Conservation (phyloP, 1,140 invertebrate species). For the Zaprionus kolodkinae region DNA sequence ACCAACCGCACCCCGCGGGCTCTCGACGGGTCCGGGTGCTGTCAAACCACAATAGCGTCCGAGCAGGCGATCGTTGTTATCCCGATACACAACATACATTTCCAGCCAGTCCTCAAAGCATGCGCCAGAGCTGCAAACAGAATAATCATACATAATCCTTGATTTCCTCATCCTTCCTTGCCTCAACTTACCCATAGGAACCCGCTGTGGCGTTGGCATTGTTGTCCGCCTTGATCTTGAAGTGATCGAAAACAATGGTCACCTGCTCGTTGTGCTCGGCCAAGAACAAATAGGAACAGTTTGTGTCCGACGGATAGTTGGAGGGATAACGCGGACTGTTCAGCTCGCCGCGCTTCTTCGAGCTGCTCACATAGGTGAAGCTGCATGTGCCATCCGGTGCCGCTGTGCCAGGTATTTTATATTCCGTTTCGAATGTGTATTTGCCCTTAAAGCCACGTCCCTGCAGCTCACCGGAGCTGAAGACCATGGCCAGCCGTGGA, state of each 20-base stretch:
- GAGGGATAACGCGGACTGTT: slow-evolving; percentile 98
- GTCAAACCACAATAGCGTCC: slow-evolving; percentile 94
- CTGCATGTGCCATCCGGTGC: slow-evolving; percentile 94
- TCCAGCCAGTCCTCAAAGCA: slow-evolving; percentile 97
- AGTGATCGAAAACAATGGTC: slow-evolving; percentile 95
- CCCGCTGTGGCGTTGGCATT: slow-evolving; percentile 87
- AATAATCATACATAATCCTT: neutral
- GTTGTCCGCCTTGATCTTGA: slow-evolving; percentile 91
- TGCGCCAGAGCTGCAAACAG: slow-evolving; percentile 85
- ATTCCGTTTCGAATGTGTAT: slow-evolving; percentile 87
- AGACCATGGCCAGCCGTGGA: slow-evolving; percentile 96
- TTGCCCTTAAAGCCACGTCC: slow-evolving; percentile 95
- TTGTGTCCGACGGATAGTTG: slow-evolving; percentile 96
- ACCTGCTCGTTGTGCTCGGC: slow-evolving; percentile 95
- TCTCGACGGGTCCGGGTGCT: slow-evolving; percentile 95
- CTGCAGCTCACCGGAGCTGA: slow-evolving; percentile 94
- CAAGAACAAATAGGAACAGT: slow-evolving; percentile 95
- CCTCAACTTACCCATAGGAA: slow-evolving; percentile 86
- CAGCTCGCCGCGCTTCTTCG: slow-evolving; percentile 94
- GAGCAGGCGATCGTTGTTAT: slow-evolving; percentile 91
- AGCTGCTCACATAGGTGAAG: slow-evolving; percentile 95
- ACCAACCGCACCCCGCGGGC: slow-evolving; percentile 92
- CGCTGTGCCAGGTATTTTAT: slow-evolving; percentile 96
- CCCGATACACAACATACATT: slow-evolving; percentile 94
- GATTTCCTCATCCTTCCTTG: too few relatives aligned